Base-by-base conservation (phyloP, 2,888 invertebrate species). In the Lasioglossum oenotherae region DNA sequence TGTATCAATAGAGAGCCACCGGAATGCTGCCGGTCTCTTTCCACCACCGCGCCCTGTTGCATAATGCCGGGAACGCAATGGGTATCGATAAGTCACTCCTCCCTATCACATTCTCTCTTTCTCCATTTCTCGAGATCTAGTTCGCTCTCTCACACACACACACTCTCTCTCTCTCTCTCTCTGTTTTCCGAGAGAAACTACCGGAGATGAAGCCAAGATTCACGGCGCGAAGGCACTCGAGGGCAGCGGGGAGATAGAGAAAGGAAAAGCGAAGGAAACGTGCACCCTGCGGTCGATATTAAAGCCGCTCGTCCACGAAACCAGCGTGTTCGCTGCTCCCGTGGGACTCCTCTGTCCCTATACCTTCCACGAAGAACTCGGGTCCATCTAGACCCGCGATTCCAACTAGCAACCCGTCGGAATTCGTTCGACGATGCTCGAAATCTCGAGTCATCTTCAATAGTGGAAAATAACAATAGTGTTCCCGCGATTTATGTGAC, bases 1-100 rank as follows among this genome's bases (percentile, higher is more conserved):
- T 89, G 93, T 93, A 93, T 93, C 93, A 92, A 93, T 93, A 90
- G 90, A 90, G 76, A 81, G 86, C 84, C 80, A 46, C 71, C 78
- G 73, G 60, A 81, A 77, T 77, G 86, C 83, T 67, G 74, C 80
- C 41, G 80, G 64, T 69, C 84, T 64, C 74, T 41, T 23, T 23
- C 74, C 19, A 35, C 38, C 57, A 10, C 41, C 31, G 67, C 67
- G 46, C 64, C 74, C 83, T 79, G 86, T 88, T 87, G 88, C 88
- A 89, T 89, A 89, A 89, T 84, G 76, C 82, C 35, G 19, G n/a
- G 35, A 35, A 75, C 72, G 84, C 80, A 81, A 87, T 80, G 79
- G 77, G 57, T 81, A 83, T 77, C 86, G 87, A 87, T 86, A 85
- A 82, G 79, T 84, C 78, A 78, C 74, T 71, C 19, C 67, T 38